Conservation (phyloP, 2,888 invertebrate genomes). For the Shargacucullia verbasci region DNA sequence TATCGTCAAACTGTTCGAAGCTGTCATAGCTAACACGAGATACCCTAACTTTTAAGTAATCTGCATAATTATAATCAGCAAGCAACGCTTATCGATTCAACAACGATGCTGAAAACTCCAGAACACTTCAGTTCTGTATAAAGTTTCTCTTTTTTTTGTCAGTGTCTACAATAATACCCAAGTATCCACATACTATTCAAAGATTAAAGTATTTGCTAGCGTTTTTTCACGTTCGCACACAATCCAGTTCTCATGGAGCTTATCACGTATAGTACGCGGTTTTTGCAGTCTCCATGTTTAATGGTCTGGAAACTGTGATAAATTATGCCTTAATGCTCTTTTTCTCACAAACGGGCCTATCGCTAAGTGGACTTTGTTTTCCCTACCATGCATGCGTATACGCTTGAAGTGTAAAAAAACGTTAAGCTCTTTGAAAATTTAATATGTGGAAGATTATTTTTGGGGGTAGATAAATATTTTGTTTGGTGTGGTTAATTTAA, state of each 20-base stretch:
- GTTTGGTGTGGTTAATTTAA: background rate
- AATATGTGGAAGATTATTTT: conserved; percentile 7
- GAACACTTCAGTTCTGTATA: no score
- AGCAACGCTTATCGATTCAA: no score
- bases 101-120: no score
- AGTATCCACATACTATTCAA: conserved; percentile 10
- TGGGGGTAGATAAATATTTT: background rate
- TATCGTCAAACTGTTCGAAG: no score
- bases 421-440: conserved; percentile 23
- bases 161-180: background rate
- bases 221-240: conserved; percentile 75
- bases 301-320: conserved; percentile 87
- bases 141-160: no score
- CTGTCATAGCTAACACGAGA: no score
- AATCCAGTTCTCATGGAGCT: conserved; percentile 78
- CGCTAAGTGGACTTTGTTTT: conserved; percentile 73
- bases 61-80: no score
- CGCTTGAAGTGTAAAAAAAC: conserved; percentile 15
- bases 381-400: conserved; percentile 56
- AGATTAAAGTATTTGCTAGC: conserved; percentile 49
- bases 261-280: conserved; percentile 82
- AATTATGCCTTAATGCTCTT: conserved; percentile 84
- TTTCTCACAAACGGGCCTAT: conserved; percentile 73
- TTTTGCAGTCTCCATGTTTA: conserved; percentile 84
- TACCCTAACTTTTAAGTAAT: no score